Evolutionary conservation across 2,888 invertebrate genomes (phyloP).

Genomic region (Leucophenga maculata): DNA sequence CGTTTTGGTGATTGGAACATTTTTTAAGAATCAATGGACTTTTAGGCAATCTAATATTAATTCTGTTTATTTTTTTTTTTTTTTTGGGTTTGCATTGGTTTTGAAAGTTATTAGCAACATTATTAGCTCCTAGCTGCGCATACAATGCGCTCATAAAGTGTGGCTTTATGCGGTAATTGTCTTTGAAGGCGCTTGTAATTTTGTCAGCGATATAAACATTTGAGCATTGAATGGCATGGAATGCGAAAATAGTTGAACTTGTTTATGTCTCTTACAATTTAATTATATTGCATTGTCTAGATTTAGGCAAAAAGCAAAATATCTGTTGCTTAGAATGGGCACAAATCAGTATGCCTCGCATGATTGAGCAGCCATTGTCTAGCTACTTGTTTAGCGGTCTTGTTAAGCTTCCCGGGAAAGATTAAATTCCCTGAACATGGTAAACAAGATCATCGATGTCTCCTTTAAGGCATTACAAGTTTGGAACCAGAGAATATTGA

Average conservation of each 20-base stretch:
- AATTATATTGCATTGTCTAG: too few relatives aligned
- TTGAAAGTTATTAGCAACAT: slow-evolving; percentile 17
- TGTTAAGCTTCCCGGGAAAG: too few relatives aligned
- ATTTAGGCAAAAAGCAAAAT: too few relatives aligned
- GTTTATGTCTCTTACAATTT: slow-evolving; percentile 14
- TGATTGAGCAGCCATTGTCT: too few relatives aligned
- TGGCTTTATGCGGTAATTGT: slow-evolving; percentile 4
- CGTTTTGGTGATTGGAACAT: neutral
- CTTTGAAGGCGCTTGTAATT: slow-evolving; percentile 5
- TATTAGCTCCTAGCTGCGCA: neutral
- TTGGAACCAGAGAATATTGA: too few relatives aligned
- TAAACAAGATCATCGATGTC: too few relatives aligned
- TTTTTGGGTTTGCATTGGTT: neutral
- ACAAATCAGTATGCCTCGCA: too few relatives aligned
- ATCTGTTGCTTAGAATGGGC: too few relatives aligned
- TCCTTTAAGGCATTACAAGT: too few relatives aligned
- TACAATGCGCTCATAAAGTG: slow-evolving; percentile 9
- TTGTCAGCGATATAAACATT: neutral
- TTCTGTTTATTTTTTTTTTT: neutral
- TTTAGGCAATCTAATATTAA: too few relatives aligned
- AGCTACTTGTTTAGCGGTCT: too few relatives aligned
- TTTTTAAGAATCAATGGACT: neutral
- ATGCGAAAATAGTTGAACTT: slow-evolving; percentile 43
- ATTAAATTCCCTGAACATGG: too few relatives aligned
- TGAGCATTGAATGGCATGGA: neutral